These are phyloP conservation scores for Chromobotia macracanthus DNA, from an alignment of 2,797 vertebrate species.

Conservation along the genomic window DNA sequence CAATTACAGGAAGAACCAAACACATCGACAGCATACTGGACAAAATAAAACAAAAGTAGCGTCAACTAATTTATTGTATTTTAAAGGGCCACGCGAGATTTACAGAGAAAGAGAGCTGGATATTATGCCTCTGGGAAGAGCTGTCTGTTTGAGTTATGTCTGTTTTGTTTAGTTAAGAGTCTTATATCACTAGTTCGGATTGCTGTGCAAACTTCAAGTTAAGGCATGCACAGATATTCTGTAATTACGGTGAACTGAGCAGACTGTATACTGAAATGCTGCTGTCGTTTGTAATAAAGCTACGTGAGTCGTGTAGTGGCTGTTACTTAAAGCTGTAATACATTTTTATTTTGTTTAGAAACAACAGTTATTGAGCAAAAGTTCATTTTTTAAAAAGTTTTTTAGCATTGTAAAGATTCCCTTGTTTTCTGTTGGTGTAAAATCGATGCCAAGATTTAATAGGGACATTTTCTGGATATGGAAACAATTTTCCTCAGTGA, in stretches of 20 bases:
- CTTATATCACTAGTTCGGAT: constrained; percentile 46
- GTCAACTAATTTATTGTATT: background rate
- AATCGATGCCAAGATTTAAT: too few species aligned
- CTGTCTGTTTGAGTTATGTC: constrained; percentile 51
- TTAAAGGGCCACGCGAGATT: background rate
- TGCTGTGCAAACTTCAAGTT: constrained; percentile 42
- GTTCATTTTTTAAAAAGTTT: too few species aligned
- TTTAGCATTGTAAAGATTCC: too few species aligned
- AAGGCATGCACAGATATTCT: constrained; percentile 49
- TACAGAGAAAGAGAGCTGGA: background rate
- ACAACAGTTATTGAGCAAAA: too few species aligned
- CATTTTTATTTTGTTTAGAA: too few species aligned
- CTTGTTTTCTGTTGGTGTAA: too few species aligned
- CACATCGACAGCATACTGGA: background rate
- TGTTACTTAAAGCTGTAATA: too few species aligned
- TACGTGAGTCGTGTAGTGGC: too few species aligned
- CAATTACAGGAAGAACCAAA: background rate
- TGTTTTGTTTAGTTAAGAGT: constrained; percentile 44
- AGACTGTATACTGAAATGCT: background rate
- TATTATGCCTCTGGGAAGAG: background rate
- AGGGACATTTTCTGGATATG: too few species aligned
- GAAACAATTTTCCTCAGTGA: too few species aligned
- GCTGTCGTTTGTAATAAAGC: background rate
- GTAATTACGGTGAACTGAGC: background rate
- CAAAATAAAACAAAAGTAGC: background rate